Evolutionary conservation across 2,888 invertebrate genomes (phyloP), one percentile per base, ranked within the genome.

Genomic region (Pheosia tremula): DNA sequence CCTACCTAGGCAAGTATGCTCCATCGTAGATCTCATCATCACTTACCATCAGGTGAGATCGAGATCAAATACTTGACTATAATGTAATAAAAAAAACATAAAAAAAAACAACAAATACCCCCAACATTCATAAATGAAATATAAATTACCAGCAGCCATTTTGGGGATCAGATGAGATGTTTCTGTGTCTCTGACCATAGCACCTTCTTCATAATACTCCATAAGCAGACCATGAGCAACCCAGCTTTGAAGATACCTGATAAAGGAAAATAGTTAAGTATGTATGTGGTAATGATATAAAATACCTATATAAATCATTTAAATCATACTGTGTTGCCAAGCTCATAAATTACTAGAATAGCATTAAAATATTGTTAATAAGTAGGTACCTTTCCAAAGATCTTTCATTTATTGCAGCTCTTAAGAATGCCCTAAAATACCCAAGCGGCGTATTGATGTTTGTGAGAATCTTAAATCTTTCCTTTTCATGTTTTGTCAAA

Each of bases 371-470:
- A 6, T 36, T 62, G 37, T 47, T n/a, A 41, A 56, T 11, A 58
- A 59, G 24, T 43, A 39, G 13, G 4, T 80, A 86, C 90, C 96
- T 95, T 81, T 98, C 98, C 55, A 99, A 93, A 0, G 98, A 97
- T 76, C 97, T 95, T 86, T 99, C 99, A 93, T 99, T 99, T 38
- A 99, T 94, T 4, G 98, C 95, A 24, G 98, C 96, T 69, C 99
- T 94, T 41, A 99, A 95, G 96, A 99, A 98, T 38, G 98, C 98
- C 79, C 97, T 95, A 37, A 97, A 97, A 77, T 97, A 95, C 13
- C 98, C 98, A 58, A 96, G 94, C n/a, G 94, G 93, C 6, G 94
- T 93, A 67, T 93, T 94, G 56, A 94, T 90, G 67, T 91, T 90
- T 10, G 91, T 82, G 3, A 94, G 82, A 59, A 96, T 95, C 76